These are phyloP conservation scores for Pempheris klunzingeri DNA, from an alignment of 2,797 vertebrate species.

Conservation along the genomic window DNA sequence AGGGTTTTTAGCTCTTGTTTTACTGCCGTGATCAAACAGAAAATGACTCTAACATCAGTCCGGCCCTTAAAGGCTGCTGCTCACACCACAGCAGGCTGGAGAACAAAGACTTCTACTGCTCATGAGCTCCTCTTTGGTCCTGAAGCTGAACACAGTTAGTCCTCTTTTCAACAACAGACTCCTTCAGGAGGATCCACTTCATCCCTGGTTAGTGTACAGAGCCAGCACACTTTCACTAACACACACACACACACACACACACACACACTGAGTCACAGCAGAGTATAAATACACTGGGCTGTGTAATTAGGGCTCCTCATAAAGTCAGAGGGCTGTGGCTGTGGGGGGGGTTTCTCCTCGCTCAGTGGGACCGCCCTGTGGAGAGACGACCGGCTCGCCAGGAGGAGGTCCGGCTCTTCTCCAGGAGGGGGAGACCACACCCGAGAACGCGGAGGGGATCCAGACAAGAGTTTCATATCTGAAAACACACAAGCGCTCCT, in stretches of 20 bases:
- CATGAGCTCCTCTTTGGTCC: not conserved
- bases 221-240: slow-evolving; percentile 52
- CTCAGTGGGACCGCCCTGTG: slow-evolving; percentile 59
- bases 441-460: not conserved
- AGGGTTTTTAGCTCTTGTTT: too few relatives aligned
- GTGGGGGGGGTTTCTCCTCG: slow-evolving; percentile 57
- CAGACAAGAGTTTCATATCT: slow-evolving; percentile 32
- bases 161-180: not conserved
- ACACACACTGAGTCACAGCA: slow-evolving; percentile 71
- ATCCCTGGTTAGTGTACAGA: slow-evolving; percentile 49
- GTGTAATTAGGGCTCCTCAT: slow-evolving; percentile 80
- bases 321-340: slow-evolving; percentile 67
- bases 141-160: not conserved
- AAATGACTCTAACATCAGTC: not conserved
- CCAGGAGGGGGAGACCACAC: slow-evolving; percentile 38
- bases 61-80: not conserved
- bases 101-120: not conserved
- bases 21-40: not conserved
- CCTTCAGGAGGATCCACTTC: slow-evolving; percentile 19
- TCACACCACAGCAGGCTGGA: not conserved
- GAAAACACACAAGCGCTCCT: slow-evolving; percentile 19
- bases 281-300: slow-evolving; percentile 79
- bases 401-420: slow-evolving; percentile 40
- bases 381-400: slow-evolving; percentile 34
- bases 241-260: slow-evolving; percentile 23